Conservation (phyloP, 53 echinoderm and acorn worm species). For the Arbacia lixula region DNA sequence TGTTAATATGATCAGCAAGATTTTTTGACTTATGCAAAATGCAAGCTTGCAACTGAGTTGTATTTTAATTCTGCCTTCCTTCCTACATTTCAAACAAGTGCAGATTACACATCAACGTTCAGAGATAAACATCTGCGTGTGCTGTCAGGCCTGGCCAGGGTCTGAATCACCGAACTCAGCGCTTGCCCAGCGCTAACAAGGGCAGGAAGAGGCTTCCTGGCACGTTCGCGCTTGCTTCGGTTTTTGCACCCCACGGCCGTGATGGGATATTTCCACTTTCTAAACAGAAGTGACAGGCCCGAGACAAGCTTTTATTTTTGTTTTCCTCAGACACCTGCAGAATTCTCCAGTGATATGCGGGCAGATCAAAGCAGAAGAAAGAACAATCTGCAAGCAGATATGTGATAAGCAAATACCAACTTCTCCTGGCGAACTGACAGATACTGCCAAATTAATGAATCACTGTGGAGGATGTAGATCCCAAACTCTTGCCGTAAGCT, state of each 20-base stretch:
- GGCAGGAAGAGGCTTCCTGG: constrained; percentile 32
- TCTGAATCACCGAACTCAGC: constrained; percentile 31
- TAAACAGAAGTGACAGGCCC: constrained; percentile 44
- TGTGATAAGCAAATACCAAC: no score
- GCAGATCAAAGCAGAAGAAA: no score
- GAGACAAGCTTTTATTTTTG: constrained; percentile 22
- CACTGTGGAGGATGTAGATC: no score
- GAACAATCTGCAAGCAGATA: no score
- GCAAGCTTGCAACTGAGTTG: constrained; percentile 50
- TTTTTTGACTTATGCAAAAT: background rate
- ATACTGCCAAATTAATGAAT: no score
- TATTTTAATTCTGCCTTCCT: constrained; percentile 34
- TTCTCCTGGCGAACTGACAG: no score
- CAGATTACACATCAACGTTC: constrained; percentile 30
- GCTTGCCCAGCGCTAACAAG: constrained; percentile 33
- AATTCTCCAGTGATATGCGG: no score
- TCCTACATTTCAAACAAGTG: constrained; percentile 51
- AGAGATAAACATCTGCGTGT: constrained; percentile 17
- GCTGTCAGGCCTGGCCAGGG: constrained; percentile 1
- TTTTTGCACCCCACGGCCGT: constrained; percentile 26
- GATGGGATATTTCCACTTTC: constrained; percentile 47
- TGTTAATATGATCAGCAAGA: no score
- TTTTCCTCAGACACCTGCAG: constrained; percentile 31
- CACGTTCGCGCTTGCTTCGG: background rate
- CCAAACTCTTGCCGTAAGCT: no score